Evolutionary conservation across 2,888 invertebrate species (phyloP), one percentile per base, ranked within the genome.

Genomic region (Habrosyne pyritoides): DNA sequence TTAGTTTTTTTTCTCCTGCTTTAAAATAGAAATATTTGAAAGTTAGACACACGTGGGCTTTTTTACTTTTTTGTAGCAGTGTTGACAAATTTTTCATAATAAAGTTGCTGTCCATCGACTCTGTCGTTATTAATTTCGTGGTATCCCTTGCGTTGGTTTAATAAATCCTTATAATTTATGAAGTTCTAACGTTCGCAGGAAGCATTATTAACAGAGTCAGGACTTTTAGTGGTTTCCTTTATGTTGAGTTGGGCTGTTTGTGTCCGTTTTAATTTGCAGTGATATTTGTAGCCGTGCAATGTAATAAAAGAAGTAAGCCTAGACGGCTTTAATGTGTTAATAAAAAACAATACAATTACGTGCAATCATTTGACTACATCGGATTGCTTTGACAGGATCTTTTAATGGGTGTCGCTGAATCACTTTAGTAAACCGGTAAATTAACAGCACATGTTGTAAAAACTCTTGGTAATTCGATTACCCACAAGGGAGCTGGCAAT

Each of bases 111-210:
- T 71, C 71, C 69, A 67, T 74, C 70, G 66, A 73, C 76, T 72
- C 71, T 68, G 66, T 73, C 69, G 66, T 74, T 77, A 81, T 83
- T 83, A 83, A 82, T 81, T 77, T 67, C 64, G 64, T 66, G 72
- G 68, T 69, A 73, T 71, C 60, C 63, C 57, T 65, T 69, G 72
- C 63, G 74, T 80, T 79, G 79, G 80, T 83, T 81, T 80, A 82
- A 85, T 86, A 79, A 81, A 76, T 68, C 67, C 56, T 55, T 55
- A 69, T 66, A 75, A 83, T 86, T 83, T 82, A 84, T 79, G 61
- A 63, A 63, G 60, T 65, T 55, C 59, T 66, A 60, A 60, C 63
- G 64, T 60, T 64, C 56, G 64, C 79, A 80, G 84, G 84, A 85
- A 82, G 66, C 74, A 69, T 75, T 70, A 71, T 67, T 73, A 67